phyloP scores from a whole-genome alignment of 2,113 vertebrate species.

The Gymnocephalus cernua region DNA sequence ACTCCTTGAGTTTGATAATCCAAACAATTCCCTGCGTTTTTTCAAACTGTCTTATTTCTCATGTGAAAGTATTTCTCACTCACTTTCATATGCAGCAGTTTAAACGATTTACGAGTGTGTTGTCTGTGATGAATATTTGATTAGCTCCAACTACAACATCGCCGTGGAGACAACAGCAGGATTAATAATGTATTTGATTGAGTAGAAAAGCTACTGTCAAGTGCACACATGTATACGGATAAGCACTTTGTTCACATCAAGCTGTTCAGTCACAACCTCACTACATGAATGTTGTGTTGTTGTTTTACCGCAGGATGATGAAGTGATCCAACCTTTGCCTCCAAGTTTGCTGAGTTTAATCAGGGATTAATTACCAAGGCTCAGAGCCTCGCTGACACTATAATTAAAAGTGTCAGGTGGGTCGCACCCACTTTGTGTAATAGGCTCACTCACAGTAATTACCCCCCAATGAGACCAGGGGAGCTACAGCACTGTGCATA shows the following conservation, averaged over 20 bases:
- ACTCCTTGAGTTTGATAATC: slow-evolving; percentile 27
- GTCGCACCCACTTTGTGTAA: slow-evolving; percentile 48
- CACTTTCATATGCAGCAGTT: slow-evolving; percentile 17
- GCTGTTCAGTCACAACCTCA: slow-evolving; percentile 6
- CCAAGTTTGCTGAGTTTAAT: slow-evolving; percentile 32
- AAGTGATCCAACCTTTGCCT: slow-evolving; percentile 42
- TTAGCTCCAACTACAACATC: slow-evolving; percentile 63
- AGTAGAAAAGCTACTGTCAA: slow-evolving; percentile 32
- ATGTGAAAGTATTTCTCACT: slow-evolving; percentile 27
- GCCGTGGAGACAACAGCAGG: slow-evolving; percentile 47
- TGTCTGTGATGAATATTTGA: slow-evolving; percentile 74
- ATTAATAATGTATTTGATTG: slow-evolving; percentile 68
- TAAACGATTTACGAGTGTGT: slow-evolving; percentile 70
- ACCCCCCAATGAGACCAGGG: slow-evolving; percentile 2
- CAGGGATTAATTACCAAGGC: slow-evolving; percentile 55
- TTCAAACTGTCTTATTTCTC: background rate
- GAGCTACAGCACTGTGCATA: background rate
- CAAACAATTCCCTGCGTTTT: slow-evolving; percentile 35
- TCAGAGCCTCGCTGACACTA: slow-evolving; percentile 21
- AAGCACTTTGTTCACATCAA: slow-evolving; percentile 18
- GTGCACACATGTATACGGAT: background rate
- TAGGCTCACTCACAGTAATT: slow-evolving; percentile 50
- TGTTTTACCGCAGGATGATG: slow-evolving; percentile 30
- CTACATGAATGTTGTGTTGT: background rate
- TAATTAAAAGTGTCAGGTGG: slow-evolving; percentile 61